Percentiles rank a stretch among this genome's conserved stretches.
Evolutionary conservation across 2,113 vertebrate species (phyloP).

Genomic region (Callocephalon fimbriatum): DNA sequence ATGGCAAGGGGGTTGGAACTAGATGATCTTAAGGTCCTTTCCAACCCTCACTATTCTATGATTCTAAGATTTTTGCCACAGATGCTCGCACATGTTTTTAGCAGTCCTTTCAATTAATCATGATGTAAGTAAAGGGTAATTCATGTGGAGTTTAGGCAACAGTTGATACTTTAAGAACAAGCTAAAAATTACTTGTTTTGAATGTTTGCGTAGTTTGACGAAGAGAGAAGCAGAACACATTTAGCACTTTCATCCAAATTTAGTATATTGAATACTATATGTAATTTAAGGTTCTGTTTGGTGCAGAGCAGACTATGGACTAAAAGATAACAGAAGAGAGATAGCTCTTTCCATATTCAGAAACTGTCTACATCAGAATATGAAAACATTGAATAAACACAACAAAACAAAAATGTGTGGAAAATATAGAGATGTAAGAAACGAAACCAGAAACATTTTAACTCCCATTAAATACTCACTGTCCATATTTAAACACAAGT

Average conservation of each 20-base stretch:
- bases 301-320: neutral
- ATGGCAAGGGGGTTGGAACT: too few relatives aligned
- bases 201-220: neutral
- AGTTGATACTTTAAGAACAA: neutral
- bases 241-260: neutral
- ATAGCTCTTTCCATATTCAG: neutral
- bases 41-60: too few relatives aligned
- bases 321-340: neutral
- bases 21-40: too few relatives aligned
- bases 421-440: neutral
- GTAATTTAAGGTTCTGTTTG: neutral
- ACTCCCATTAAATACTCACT: neutral
- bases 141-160: neutral
- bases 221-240: neutral
- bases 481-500: neutral
- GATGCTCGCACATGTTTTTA: neutral
- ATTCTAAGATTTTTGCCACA: neutral
- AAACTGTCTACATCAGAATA: neutral
- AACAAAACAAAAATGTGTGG: neutral
- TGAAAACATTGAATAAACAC: neutral
- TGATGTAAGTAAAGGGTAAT: neutral
- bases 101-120: neutral
- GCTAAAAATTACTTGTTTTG: neutral
- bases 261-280: neutral
- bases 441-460: neutral